Conservation (phyloP, 2,797 vertebrate genomes). For the Peromyscus eremicus region DNA sequence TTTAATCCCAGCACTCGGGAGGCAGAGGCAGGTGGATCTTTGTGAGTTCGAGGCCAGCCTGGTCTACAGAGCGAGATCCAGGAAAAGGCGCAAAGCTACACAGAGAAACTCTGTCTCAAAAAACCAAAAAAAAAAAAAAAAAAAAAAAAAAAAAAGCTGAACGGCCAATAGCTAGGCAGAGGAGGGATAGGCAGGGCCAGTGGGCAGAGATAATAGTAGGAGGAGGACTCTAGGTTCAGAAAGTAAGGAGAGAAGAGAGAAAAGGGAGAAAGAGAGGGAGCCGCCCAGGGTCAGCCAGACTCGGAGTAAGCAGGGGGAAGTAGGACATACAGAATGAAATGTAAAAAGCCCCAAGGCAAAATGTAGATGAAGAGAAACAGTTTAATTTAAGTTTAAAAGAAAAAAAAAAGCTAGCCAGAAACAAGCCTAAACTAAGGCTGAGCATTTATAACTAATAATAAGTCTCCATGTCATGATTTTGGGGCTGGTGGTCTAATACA, state of each 20-base stretch:
- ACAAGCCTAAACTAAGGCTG: background rate
- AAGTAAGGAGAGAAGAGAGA: background rate
- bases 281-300: background rate
- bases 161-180: background rate
- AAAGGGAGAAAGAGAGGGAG: background rate
- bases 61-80: no score
- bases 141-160: no score
- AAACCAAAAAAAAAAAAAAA: no score
- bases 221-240: background rate
- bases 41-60: no score
- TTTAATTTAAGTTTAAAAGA: background rate
- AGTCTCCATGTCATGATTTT: background rate
- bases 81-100: no score
- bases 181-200: background rate
- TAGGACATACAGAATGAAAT: background rate
- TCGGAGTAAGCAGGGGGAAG: background rate
- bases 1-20: no score
- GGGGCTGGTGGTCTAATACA: background rate
- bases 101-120: no score
- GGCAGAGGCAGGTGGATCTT: no score
- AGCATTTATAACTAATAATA: background rate
- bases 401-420: background rate
- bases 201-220: background rate
- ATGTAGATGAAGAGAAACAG: background rate
- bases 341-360: background rate